Conservation (phyloP, 2,113 vertebrate genomes). For the Geococcyx californianus region DNA sequence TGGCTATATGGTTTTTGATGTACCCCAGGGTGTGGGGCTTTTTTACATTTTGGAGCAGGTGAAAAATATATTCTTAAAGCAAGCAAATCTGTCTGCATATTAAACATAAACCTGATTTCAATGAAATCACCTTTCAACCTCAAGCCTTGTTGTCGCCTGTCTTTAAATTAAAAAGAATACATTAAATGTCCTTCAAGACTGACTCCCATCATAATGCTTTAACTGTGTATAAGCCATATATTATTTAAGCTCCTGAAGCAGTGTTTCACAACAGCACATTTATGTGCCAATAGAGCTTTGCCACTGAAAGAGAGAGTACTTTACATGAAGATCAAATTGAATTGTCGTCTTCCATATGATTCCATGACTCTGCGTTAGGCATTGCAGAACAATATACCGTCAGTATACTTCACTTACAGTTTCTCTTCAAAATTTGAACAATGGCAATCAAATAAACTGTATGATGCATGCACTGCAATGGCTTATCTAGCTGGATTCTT, state of each 20-base stretch:
- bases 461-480: neutral
- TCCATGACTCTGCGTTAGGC: neutral
- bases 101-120: neutral
- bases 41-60: neutral
- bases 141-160: neutral
- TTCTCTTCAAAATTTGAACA: neutral
- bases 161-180: neutral
- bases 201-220: neutral
- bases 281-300: neutral
- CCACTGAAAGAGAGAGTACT: neutral
- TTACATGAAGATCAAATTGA: neutral
- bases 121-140: neutral
- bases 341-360: neutral
- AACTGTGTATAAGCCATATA: accelerated
- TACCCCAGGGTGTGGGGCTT: too few species aligned
- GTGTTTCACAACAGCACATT: neutral
- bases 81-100: neutral
- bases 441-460: neutral
- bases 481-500: neutral
- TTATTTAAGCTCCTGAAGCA: neutral
- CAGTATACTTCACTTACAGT: neutral
- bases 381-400: neutral
- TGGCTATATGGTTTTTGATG: too few species aligned
- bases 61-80: neutral
- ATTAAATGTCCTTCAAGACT: neutral